Percentiles rank a stretch among this genome's conserved stretches.
phyloP scores from a whole-genome alignment of 2,888 invertebrate species.

The Dione juno region DNA sequence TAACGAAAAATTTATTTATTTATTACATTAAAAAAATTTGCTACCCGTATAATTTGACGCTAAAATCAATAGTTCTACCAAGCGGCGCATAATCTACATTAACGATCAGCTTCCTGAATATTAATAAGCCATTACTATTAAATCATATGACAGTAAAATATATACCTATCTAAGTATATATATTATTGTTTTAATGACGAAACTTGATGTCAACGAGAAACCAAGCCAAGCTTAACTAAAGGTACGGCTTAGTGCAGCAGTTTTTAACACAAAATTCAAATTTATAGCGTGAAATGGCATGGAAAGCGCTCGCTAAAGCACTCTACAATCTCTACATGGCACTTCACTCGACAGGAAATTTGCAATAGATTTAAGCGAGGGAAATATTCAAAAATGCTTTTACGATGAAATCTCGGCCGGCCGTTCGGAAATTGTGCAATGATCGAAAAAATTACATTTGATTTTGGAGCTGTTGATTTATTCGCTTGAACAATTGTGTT shows the following conservation, averaged over 20 bases:
- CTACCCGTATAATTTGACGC: too few relatives aligned
- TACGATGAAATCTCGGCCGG: conserved; percentile 49
- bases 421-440: conserved; percentile 41
- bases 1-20: too few relatives aligned
- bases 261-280: conserved; percentile 53
- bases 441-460: conserved; percentile 38
- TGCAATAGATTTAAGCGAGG: conserved; percentile 51
- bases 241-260: conserved; percentile 30
- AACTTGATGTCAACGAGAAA: neutral
- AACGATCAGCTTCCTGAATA: too few relatives aligned
- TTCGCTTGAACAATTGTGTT: conserved; percentile 20
- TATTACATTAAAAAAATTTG: too few relatives aligned
- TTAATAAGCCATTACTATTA: too few relatives aligned
- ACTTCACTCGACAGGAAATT: conserved; percentile 51
- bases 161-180: too few relatives aligned
- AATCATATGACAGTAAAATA: neutral
- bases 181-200: neutral
- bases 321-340: conserved; percentile 51
- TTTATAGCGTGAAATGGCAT: conserved; percentile 56
- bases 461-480: conserved; percentile 28
- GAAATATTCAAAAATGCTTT: conserved; percentile 51
- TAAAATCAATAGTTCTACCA: too few relatives aligned
- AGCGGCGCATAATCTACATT: too few relatives aligned
- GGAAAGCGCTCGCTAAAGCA: conserved; percentile 53
- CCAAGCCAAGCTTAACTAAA: conserved; percentile 3